Conservation (phyloP, 2,888 invertebrate genomes). For the Agriotes lineatus region DNA sequence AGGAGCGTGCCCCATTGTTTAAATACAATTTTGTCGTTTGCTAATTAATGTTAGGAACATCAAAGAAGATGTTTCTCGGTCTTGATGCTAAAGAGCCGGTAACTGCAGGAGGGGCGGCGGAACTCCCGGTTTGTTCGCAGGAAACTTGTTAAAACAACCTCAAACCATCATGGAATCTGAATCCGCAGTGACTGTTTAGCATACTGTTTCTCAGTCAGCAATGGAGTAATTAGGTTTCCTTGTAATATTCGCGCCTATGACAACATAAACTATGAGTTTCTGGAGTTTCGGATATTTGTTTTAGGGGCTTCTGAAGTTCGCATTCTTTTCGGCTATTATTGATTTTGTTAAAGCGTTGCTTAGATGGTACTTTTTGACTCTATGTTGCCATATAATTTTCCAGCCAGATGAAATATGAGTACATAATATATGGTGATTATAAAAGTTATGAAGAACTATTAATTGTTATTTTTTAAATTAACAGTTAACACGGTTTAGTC, state of each 20-base stretch:
- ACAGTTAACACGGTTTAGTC: too few species aligned
- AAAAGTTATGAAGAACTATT: too few species aligned
- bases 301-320: background rate
- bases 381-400: background rate
- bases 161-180: conserved; percentile 48
- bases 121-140: conserved; percentile 49
- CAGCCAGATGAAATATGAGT: too few species aligned
- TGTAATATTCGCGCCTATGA: conserved; percentile 44
- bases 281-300: background rate
- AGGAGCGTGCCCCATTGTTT: conserved; percentile 67
- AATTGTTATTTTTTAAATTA: too few species aligned
- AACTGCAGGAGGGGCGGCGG: conserved; percentile 45
- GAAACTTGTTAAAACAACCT: conserved; percentile 54
- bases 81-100: conserved; percentile 67
- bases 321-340: background rate
- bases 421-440: too few species aligned
- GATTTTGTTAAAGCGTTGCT: background rate
- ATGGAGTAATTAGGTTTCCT: conserved; percentile 48
- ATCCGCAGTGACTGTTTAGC: conserved; percentile 49
- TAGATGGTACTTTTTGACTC: background rate
- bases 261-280: conserved; percentile 21
- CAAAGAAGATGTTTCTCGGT: conserved; percentile 70
- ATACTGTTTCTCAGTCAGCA: conserved; percentile 47
- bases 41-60: conserved; percentile 71
- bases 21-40: conserved; percentile 74